Conservation (phyloP, 2,888 invertebrate genomes). For the Dasysyrphus tricinctus region DNA sequence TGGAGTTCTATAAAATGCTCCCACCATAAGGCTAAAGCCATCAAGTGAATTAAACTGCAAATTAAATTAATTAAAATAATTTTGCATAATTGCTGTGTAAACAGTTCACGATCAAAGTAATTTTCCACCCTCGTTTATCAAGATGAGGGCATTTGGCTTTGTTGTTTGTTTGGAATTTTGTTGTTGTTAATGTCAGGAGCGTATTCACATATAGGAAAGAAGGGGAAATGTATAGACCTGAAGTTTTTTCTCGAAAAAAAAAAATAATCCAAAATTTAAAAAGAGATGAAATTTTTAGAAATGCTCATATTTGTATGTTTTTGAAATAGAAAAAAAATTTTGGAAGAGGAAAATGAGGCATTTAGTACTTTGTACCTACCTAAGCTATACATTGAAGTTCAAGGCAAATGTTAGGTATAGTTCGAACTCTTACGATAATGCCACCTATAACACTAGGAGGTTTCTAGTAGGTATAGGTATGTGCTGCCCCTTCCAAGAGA, state of each 20-base stretch:
- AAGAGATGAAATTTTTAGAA: too few species aligned
- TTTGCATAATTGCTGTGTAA: slow-evolving; percentile 68
- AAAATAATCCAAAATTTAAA: not conserved
- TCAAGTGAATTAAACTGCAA: slow-evolving; percentile 43
- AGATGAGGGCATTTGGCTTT: slow-evolving; percentile 25
- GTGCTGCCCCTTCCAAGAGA: not conserved
- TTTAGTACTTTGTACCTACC: too few species aligned
- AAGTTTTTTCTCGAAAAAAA: not conserved
- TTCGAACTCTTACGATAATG: too few species aligned
- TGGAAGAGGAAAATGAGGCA: too few species aligned
- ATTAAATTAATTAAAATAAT: slow-evolving; percentile 75
- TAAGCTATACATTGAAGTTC: too few species aligned
- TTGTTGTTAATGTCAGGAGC: not conserved
- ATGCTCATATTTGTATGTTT: too few species aligned
- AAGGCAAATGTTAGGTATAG: too few species aligned
- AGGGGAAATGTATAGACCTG: not conserved
- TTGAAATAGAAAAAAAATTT: too few species aligned
- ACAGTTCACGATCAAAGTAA: slow-evolving; percentile 74
- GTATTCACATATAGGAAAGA: too few species aligned
- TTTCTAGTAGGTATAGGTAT: too few species aligned
- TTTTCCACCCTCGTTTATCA: slow-evolving; percentile 72
- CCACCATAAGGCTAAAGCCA: not conserved
- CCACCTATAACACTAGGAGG: too few species aligned
- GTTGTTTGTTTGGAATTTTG: not conserved
- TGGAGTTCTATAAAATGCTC: slow-evolving; percentile 1